phyloP scores from a whole-genome alignment of 1,140 invertebrate genomes.

The Anastrepha obliqua region DNA sequence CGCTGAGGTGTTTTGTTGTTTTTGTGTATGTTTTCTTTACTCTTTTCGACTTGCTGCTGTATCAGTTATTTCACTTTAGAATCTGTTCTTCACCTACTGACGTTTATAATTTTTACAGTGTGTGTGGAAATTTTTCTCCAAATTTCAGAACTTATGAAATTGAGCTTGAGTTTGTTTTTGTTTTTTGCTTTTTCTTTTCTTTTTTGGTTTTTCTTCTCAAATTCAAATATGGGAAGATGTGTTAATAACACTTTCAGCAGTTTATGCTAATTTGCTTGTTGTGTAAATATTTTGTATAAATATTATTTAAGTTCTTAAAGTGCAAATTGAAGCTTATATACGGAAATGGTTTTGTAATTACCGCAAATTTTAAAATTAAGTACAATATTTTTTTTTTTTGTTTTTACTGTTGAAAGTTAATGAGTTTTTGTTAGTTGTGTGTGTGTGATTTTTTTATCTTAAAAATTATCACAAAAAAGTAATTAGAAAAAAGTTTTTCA shows the following conservation, averaged over 20 bases:
- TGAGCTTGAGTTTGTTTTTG: background rate
- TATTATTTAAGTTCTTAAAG: constrained; percentile 34
- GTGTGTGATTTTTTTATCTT: constrained; percentile 51
- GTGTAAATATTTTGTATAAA: constrained; percentile 52
- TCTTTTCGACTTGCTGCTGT: background rate
- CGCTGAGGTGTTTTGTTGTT: constrained; percentile 44
- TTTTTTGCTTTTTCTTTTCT: constrained; percentile 35
- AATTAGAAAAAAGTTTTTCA: constrained; percentile 50
- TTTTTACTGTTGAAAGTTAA: constrained; percentile 42
- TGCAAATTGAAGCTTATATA: constrained; percentile 44
- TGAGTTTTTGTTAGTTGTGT: constrained; percentile 40
- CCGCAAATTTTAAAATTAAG: constrained; percentile 47
- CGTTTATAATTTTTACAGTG: background rate
- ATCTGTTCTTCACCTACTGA: background rate
- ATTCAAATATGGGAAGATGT: constrained; percentile 46
- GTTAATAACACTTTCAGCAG: constrained; percentile 48
- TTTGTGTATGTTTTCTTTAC: background rate
- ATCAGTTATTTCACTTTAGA: background rate
- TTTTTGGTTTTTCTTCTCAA: constrained; percentile 47
- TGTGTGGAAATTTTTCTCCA: background rate
- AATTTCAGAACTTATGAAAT: background rate
- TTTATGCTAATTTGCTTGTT: constrained; percentile 44
- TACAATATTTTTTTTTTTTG: constrained; percentile 55
- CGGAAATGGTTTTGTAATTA: constrained; percentile 49
- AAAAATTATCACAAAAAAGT: constrained; percentile 59